These are phyloP conservation scores for Lamproptera curius DNA, from an alignment of 2,888 invertebrate genomes.

Conservation along the genomic window DNA sequence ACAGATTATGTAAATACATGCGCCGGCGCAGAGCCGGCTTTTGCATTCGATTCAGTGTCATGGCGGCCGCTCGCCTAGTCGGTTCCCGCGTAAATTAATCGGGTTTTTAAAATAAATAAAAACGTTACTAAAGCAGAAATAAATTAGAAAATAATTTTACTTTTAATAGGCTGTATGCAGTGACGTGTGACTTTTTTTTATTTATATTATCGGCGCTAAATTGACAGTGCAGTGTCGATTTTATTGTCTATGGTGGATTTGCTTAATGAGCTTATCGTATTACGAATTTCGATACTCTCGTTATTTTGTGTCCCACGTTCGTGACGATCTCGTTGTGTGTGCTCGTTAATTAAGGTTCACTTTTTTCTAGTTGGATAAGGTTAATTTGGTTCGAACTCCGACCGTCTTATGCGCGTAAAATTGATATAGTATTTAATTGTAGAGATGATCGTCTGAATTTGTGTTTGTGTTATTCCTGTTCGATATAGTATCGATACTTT, in stretches of 20 bases:
- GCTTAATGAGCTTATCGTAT: slow-evolving; percentile 1
- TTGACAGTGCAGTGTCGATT: not conserved
- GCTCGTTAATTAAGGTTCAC: not conserved
- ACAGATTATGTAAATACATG: slow-evolving; percentile 62
- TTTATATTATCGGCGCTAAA: not conserved
- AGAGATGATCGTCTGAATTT: too few relatives aligned
- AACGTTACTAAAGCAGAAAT: not conserved
- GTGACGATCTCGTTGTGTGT: slow-evolving; percentile 2
- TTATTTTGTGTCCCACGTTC: too few relatives aligned
- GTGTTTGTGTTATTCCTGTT: too few relatives aligned
- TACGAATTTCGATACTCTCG: too few relatives aligned
- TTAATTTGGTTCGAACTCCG: not conserved
- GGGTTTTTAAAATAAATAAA: not conserved
- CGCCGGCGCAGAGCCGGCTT: slow-evolving; percentile 47
- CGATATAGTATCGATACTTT: too few relatives aligned
- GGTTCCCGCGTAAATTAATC: not conserved
- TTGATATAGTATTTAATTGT: too few relatives aligned
- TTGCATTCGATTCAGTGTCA: slow-evolving; percentile 56
- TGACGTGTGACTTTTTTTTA: not conserved
- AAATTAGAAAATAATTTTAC: not conserved
- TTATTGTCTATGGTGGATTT: not conserved
- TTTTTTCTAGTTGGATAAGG: too few relatives aligned
- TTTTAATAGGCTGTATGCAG: too few relatives aligned
- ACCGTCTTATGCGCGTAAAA: slow-evolving; percentile 5
- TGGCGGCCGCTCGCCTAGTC: slow-evolving; percentile 60